Conservation (phyloP, 1,140 invertebrate species). For the Brachionus rotundiformis region DNA sequence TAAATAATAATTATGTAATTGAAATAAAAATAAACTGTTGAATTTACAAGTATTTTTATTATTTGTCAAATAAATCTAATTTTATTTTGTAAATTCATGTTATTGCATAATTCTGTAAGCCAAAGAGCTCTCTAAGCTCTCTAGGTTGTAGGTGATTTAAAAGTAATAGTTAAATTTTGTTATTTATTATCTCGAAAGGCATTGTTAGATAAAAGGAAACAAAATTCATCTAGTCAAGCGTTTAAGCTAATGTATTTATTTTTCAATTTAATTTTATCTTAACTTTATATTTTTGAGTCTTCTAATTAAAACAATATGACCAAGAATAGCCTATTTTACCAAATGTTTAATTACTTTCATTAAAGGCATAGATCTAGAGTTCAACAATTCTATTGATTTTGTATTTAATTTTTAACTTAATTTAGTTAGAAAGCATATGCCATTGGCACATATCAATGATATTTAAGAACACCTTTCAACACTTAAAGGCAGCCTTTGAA, state of each 20-base stretch:
- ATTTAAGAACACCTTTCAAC: not conserved
- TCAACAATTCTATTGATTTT: not conserved
- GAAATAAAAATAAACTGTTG: not conserved
- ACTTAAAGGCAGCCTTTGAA: not conserved
- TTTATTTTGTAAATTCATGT: not conserved
- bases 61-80: not conserved
- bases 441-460: not conserved
- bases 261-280: not conserved
- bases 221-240: not conserved
- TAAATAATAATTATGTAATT: conserved; percentile 3
- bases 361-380: not conserved
- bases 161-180: not conserved
- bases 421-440: not conserved
- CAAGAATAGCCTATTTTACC: not conserved
- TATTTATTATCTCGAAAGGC: not conserved
- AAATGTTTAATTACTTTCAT: conserved; percentile 10
- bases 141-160: not conserved
- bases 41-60: not conserved
- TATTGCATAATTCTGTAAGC: not conserved
- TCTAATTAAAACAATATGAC: not conserved
- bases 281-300: not conserved
- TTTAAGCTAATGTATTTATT: not conserved
- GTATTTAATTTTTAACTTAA: not conserved
- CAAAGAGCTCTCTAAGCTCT: too few relatives aligned
- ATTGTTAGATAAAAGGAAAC: not conserved